phyloP scores from a whole-genome alignment of 1,140 invertebrate genomes.

The Drosophila sucinea region DNA sequence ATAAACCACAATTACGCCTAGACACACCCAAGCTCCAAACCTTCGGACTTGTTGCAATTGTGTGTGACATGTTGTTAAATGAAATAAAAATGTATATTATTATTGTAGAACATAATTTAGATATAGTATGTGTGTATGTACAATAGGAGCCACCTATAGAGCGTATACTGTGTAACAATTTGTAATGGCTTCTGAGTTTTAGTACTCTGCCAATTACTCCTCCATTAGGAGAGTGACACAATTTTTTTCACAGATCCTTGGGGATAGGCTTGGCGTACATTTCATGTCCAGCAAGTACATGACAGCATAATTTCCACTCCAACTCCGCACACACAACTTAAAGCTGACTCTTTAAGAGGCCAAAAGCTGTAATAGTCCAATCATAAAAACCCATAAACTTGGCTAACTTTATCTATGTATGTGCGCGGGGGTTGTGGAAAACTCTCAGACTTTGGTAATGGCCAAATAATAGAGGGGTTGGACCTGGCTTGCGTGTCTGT shows the following conservation, averaged over 20 bases:
- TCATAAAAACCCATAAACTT: conserved; percentile 71
- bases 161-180: conserved; percentile 34
- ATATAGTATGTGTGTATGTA: too few relatives aligned
- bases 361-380: conserved; percentile 58
- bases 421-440: neutral
- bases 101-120: conserved; percentile 43
- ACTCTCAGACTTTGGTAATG: conserved; percentile 62
- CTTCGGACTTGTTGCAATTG: conserved; percentile 16
- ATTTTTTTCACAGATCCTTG: conserved; percentile 47
- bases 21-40: conserved; percentile 28
- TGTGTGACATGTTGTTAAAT: conserved; percentile 34
- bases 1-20: neutral
- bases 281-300: conserved; percentile 43
- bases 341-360: conserved; percentile 27
- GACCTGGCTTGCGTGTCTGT: conserved; percentile 53
- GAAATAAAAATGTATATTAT: conserved; percentile 40
- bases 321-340: conserved; percentile 9
- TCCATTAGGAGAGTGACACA: conserved; percentile 61
- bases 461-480: conserved; percentile 51
- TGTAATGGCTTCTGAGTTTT: conserved; percentile 52
- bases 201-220: conserved; percentile 46
- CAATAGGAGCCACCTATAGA: conserved; percentile 41
- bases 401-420: conserved; percentile 49
- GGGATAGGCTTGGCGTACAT: conserved; percentile 71
- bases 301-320: conserved; percentile 66